phyloP scores from a whole-genome alignment of 64 coral and sea anemone genomes.

The Montipora foliosa region DNA sequence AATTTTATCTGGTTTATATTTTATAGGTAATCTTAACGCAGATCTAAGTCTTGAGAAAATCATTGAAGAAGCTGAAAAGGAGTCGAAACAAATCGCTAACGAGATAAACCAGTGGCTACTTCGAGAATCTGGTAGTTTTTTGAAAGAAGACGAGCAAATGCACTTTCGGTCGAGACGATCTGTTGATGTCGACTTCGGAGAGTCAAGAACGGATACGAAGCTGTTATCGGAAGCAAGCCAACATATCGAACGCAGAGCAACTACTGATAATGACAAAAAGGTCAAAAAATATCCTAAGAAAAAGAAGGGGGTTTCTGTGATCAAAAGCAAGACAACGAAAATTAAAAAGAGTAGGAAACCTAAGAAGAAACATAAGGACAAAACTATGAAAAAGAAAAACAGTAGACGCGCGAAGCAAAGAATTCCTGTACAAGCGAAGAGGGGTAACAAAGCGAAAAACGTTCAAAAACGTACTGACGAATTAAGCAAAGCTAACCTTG shows the following conservation, averaged over 20 bases:
- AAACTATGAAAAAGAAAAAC: neutral
- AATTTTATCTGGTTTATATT: neutral
- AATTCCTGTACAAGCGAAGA: neutral
- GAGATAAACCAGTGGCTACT: constrained; percentile 79
- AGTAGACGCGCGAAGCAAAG: neutral
- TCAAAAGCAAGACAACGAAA: neutral
- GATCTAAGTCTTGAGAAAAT: constrained; percentile 21
- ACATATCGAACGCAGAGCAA: constrained; percentile 1
- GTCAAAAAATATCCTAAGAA: neutral
- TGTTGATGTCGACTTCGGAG: constrained; percentile 8
- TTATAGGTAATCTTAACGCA: neutral
- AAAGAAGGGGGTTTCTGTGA: neutral
- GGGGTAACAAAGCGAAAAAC: neutral
- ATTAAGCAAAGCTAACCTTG: constrained; percentile 28
- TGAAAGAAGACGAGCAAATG: neutral
- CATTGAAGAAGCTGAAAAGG: constrained; percentile 49
- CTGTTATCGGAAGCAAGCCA: neutral
- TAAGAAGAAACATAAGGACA: neutral
- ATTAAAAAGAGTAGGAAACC: neutral
- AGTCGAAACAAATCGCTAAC: constrained; percentile 61
- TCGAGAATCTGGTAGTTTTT: neutral
- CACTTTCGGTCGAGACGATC: constrained; percentile 17
- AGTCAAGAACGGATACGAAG: neutral
- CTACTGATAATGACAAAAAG: neutral
- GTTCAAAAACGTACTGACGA: neutral